Evolutionary conservation across 1,140 invertebrate species (phyloP).

Genomic region (Dinothrombium tinctorium): DNA sequence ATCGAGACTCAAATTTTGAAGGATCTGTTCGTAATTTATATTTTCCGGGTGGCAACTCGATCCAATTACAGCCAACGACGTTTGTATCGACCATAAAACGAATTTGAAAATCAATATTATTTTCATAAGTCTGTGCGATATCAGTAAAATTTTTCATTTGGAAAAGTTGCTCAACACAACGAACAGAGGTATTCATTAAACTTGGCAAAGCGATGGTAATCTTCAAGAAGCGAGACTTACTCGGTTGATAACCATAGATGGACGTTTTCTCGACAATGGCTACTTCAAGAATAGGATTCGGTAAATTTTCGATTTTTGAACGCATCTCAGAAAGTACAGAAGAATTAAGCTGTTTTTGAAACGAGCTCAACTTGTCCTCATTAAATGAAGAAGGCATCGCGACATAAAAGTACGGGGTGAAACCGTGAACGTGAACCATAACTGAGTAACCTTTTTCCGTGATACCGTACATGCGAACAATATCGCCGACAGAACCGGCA

Average conservation of each 20-base stretch:
- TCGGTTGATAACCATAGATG: slow-evolving; percentile 68
- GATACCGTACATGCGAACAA: slow-evolving; percentile 86
- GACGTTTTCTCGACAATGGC: slow-evolving; percentile 55
- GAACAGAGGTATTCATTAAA: slow-evolving; percentile 54
- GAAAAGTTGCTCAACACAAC: slow-evolving; percentile 56
- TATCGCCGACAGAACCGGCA: slow-evolving; percentile 45
- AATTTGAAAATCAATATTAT: slow-evolving; percentile 95
- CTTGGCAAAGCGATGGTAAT: slow-evolving; percentile 65
- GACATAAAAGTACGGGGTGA: slow-evolving; percentile 85
- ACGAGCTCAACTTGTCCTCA: slow-evolving; percentile 36
- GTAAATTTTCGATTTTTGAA: slow-evolving; percentile 48
- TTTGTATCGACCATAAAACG: slow-evolving; percentile 89
- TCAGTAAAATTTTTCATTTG: too few relatives aligned
- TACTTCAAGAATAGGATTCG: slow-evolving; percentile 56
- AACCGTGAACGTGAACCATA: slow-evolving; percentile 89
- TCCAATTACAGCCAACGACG: slow-evolving; percentile 92
- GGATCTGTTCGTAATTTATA: slow-evolving; percentile 37
- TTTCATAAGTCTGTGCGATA: slow-evolving; percentile 44
- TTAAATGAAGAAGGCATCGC: slow-evolving; percentile 50
- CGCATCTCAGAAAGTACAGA: slow-evolving; percentile 54
- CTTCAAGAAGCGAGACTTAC: slow-evolving; percentile 55
- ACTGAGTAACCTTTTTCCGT: slow-evolving; percentile 79
- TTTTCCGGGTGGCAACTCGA: slow-evolving; percentile 55
- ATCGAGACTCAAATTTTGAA: slow-evolving; percentile 32
- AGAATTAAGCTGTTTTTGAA: slow-evolving; percentile 49